These are phyloP conservation scores for Caenorhabditis angaria DNA, from an alignment of 2,888 invertebrate species.

Conservation along the genomic window DNA sequence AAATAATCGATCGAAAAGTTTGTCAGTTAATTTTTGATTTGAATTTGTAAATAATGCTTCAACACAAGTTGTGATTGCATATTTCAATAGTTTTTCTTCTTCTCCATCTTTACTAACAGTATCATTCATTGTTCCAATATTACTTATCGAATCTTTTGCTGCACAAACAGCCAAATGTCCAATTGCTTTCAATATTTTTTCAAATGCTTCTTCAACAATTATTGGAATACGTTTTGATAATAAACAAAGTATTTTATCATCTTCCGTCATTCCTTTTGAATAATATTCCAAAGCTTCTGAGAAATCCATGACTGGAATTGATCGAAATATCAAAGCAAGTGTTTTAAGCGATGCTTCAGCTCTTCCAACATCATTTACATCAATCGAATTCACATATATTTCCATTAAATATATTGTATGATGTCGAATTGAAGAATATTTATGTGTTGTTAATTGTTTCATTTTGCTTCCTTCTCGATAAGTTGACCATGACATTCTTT, in stretches of 20 bases:
- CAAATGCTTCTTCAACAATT: slow-evolving; percentile 16
- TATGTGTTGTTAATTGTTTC: slow-evolving; percentile 8
- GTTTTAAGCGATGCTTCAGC: slow-evolving; percentile 20
- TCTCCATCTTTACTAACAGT: slow-evolving; percentile 14
- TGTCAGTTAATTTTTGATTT: slow-evolving; percentile 5
- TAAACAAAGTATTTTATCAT: slow-evolving; percentile 18
- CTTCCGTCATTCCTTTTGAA: slow-evolving; percentile 14
- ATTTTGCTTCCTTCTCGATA: slow-evolving; percentile 16
- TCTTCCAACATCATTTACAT: slow-evolving; percentile 49
- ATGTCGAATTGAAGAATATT: slow-evolving; percentile 21
- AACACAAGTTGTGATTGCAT: slow-evolving; percentile 1
- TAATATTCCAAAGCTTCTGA: slow-evolving; percentile 15
- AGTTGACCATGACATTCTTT: slow-evolving; percentile 22
- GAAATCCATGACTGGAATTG: slow-evolving; percentile 34
- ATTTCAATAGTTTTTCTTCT: slow-evolving; percentile 19
- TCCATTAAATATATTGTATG: slow-evolving; percentile 50
- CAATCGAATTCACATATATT: slow-evolving; percentile 43
- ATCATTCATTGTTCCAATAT: slow-evolving; percentile 28
- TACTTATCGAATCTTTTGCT: slow-evolving; percentile 28
- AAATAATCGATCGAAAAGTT: slow-evolving; percentile 29
- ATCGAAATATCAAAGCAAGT: slow-evolving; percentile 16
- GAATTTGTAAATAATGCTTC: not conserved
- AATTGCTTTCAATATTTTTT: slow-evolving; percentile 20
- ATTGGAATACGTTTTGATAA: slow-evolving; percentile 27
- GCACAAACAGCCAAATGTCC: slow-evolving; percentile 38